Base-by-base conservation (phyloP, 2,888 invertebrate species). In the Polymixis lichenea region DNA sequence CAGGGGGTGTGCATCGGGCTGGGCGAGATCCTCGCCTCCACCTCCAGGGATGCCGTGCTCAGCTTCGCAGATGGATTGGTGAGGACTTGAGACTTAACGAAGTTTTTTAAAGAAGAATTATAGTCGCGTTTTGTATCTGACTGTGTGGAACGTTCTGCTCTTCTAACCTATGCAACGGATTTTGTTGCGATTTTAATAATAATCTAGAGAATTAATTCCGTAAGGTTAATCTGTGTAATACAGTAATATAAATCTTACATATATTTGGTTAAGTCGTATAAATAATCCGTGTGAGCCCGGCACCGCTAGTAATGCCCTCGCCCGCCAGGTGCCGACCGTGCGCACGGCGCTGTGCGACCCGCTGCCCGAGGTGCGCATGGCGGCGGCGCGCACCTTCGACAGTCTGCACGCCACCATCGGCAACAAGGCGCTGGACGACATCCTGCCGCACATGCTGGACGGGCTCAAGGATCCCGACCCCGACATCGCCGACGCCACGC, bases 1-100 rank as follows among this genome's bases (percentile, higher is more conserved):
- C 99, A 99, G 95, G 99, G 99, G 85, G 99, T 99, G 15, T 99
- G 99, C 94, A 99, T 99, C 92, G 99, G 99, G 0, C 97, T 99
- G 53, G 98, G 99, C 0, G 99, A 99, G 97, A 99, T 99, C 90
- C 99, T 99, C 98, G 98, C 98, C 9, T 99, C 99, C 69, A 99
- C 99, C 8, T 99, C 99, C 77, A 98, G 98, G 89, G 99, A 99
- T 91, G 99, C 99, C 97, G 99, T 99, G 67, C 96, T 99, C 62
- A 98, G 98, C 88, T 96, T 96, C 89, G 81, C 96, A 4, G 96
- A 96, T 80, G 96, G 96, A 62, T 90, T 96, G 87, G 95, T 94
- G 43, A 87, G 84, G 13, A 13, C 1, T 46, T 46, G 43, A 46
- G 11, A 13, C 43, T 13, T 13, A 13, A 38, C 38, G 38, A 38